These are phyloP conservation scores for Calyptomena viridis DNA, from an alignment of 2,113 vertebrate genomes.

Conservation along the genomic window DNA sequence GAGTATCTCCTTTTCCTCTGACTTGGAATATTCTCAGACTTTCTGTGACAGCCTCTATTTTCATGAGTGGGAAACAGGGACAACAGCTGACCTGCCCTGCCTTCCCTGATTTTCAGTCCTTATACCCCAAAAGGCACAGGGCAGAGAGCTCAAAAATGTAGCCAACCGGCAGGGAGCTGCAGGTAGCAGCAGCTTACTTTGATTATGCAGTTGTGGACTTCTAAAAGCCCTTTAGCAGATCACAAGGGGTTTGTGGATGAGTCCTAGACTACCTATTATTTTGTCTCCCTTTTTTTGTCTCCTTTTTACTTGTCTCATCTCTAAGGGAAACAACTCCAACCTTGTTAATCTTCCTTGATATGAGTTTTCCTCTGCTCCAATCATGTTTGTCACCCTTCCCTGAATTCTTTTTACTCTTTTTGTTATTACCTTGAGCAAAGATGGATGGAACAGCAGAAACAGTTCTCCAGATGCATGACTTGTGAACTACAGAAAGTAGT, in stretches of 20 bases:
- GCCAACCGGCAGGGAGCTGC: not conserved
- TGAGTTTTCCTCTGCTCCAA: not conserved
- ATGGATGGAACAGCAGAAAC: not conserved
- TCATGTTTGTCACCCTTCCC: not conserved
- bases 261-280: not conserved
- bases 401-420: constrained; percentile 10
- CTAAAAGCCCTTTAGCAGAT: not conserved
- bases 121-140: not conserved
- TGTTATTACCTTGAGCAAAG: constrained; percentile 29
- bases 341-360: not conserved
- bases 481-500: not conserved
- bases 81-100: not conserved
- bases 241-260: not conserved
- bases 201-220: not conserved
- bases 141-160: not conserved
- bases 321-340: not conserved
- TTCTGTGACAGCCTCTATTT: not conserved
- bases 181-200: not conserved
- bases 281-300: not conserved
- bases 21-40: not conserved
- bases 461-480: not conserved
- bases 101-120: not conserved
- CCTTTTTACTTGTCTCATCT: constrained; percentile 6
- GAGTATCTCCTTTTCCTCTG: not conserved
- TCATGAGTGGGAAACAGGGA: not conserved